These are phyloP conservation scores for Allacma fusca DNA, from an alignment of 2,888 invertebrate species.

Conservation along the genomic window DNA sequence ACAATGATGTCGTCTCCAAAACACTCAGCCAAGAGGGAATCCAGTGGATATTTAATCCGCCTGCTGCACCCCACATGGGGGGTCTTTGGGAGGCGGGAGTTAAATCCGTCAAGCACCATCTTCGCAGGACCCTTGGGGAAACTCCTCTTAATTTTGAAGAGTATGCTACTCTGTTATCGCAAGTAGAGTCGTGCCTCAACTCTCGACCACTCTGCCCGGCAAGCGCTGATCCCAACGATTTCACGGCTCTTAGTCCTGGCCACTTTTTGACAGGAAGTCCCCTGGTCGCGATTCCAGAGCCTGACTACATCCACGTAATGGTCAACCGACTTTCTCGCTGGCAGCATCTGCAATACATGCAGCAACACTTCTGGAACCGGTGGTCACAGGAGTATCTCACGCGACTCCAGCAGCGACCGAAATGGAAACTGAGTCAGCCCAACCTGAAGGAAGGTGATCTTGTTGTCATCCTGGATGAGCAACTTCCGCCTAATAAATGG, in stretches of 20 bases:
- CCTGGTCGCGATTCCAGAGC: slow-evolving; percentile 42
- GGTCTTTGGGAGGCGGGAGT: too few relatives aligned
- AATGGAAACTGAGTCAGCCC: slow-evolving; percentile 31
- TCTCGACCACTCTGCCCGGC: background rate
- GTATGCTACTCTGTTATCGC: background rate
- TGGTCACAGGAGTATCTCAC: slow-evolving; percentile 45
- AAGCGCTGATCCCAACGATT: background rate
- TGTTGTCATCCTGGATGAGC: slow-evolving; percentile 47
- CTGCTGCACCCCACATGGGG: background rate
- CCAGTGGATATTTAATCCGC: background rate
- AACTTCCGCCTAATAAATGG: slow-evolving; percentile 52
- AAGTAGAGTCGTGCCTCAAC: slow-evolving; percentile 9
- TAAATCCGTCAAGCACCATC: background rate
- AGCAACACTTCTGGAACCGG: slow-evolving; percentile 44
- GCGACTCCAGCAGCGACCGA: slow-evolving; percentile 47
- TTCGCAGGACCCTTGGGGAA: background rate
- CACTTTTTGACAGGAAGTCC: slow-evolving; percentile 63
- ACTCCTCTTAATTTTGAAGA: too few relatives aligned
- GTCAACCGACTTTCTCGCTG: slow-evolving; percentile 35
- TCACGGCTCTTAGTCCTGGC: slow-evolving; percentile 55
- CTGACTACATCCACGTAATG: slow-evolving; percentile 22
- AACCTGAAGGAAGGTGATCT: slow-evolving; percentile 29
- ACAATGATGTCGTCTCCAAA: too few relatives aligned
- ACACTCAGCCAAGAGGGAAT: background rate
- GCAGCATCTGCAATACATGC: slow-evolving; percentile 40